Percentiles rank a stretch among this genome's conserved stretches.
Evolutionary conservation across 2,797 vertebrate species (phyloP).

Genomic region (Clarias platycephalus): DNA sequence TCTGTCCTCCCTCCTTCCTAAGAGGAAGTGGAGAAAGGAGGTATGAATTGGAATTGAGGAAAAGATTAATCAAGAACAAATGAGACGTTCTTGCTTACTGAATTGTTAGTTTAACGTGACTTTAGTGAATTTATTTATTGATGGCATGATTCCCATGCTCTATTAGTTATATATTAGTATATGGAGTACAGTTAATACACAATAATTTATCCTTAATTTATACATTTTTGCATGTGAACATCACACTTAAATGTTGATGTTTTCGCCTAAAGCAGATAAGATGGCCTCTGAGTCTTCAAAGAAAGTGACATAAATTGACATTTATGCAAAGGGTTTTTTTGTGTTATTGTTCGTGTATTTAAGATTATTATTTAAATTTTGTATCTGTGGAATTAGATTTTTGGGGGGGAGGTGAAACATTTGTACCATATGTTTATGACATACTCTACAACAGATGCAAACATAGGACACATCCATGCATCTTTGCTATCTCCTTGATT

Average conservation of each 20-base stretch:
- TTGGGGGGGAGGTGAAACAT: not conserved
- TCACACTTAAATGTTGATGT: not conserved
- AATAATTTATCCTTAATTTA: slow-evolving; percentile 5
- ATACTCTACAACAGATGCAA: not conserved
- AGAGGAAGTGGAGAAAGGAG: not conserved
- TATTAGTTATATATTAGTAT: not conserved
- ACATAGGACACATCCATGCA: not conserved
- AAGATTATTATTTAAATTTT: not conserved
- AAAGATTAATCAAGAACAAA: not conserved
- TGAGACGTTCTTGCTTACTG: not conserved
- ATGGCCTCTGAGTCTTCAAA: not conserved
- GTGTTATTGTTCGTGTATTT: not conserved
- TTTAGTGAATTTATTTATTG: not conserved
- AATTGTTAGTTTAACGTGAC: not conserved
- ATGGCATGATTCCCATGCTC: not conserved
- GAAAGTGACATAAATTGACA: not conserved
- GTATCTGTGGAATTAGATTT: not conserved
- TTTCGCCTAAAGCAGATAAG: not conserved
- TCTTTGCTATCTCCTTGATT: not conserved
- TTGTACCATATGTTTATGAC: not conserved
- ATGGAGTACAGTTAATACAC: not conserved
- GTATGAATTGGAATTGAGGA: not conserved
- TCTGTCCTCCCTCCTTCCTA: not conserved
- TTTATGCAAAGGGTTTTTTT: not conserved
- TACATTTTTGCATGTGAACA: not conserved